Conservation (phyloP, 2,797 vertebrate species). For the Podarcis lilfordi region DNA sequence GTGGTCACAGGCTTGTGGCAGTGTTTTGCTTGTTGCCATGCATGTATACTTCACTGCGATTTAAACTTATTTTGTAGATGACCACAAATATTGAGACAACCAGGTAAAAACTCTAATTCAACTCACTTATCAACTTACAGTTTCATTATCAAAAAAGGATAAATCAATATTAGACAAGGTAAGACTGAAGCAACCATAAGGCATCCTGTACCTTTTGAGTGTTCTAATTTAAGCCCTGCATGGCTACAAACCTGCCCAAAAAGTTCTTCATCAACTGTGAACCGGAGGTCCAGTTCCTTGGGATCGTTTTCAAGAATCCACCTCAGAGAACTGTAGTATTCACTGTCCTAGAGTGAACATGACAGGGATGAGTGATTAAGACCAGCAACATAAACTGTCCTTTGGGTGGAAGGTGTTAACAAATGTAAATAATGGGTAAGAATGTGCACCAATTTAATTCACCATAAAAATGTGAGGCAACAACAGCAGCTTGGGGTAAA, state of each 20-base stretch:
- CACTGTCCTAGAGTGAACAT: constrained; percentile 84
- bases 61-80: neutral
- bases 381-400: neutral
- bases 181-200: neutral
- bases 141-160: neutral
- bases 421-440: neutral
- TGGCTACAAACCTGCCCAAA: constrained; percentile 90
- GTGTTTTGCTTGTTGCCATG: neutral
- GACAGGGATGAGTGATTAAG: neutral
- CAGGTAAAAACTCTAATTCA: neutral
- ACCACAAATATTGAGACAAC: neutral
- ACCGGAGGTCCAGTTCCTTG: constrained; percentile 91
- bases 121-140: neutral
- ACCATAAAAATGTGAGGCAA: neutral
- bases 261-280: constrained; percentile 94
- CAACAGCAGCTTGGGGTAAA: neutral
- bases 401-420: neutral
- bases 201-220: too few species aligned
- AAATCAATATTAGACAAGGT: neutral
- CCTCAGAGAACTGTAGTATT: constrained; percentile 95
- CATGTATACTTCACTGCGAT: neutral
- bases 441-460: too few species aligned
- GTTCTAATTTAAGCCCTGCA: neutral
- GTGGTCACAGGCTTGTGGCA: neutral
- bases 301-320: constrained; percentile 99